These are phyloP conservation scores for Plagodis pulveraria DNA, from an alignment of 2,888 invertebrate genomes.

Conservation along the genomic window DNA sequence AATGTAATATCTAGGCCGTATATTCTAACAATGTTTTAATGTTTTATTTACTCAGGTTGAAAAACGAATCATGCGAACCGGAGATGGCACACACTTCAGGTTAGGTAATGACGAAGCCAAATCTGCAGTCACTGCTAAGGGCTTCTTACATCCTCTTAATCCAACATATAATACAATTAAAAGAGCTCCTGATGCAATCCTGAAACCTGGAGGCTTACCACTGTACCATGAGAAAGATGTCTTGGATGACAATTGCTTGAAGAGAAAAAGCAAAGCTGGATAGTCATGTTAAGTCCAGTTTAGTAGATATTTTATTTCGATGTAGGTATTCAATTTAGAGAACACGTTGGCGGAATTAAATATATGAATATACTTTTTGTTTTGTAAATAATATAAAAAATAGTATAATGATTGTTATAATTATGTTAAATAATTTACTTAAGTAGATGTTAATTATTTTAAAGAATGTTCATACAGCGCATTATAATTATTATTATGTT, in stretches of 20 bases:
- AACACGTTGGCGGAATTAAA: too few relatives aligned
- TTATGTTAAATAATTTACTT: too few relatives aligned
- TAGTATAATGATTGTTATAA: too few relatives aligned
- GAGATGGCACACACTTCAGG: conserved; percentile 86
- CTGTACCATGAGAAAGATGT: conserved; percentile 67
- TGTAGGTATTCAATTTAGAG: too few relatives aligned
- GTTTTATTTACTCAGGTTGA: conserved; percentile 61
- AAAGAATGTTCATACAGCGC: too few relatives aligned
- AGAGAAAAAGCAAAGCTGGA: conserved; percentile 13
- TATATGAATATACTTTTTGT: too few relatives aligned
- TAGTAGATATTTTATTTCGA: too few relatives aligned
- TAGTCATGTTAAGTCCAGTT: neutral
- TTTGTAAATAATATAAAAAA: too few relatives aligned
- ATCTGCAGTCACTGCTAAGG: conserved; percentile 58
- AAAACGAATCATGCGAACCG: conserved; percentile 85
- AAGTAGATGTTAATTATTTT: too few relatives aligned
- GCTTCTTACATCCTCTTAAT: conserved; percentile 71
- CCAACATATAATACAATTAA: conserved; percentile 64
- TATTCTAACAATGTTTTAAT: neutral
- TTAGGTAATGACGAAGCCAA: conserved; percentile 71
- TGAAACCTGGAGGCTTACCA: conserved; percentile 65
- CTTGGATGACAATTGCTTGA: conserved; percentile 36
- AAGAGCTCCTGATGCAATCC: conserved; percentile 52
- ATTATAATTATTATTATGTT: too few relatives aligned
- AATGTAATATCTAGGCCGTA: neutral